phyloP scores from a whole-genome alignment of 2,113 vertebrate genomes.

The Ahaetulla prasina region DNA sequence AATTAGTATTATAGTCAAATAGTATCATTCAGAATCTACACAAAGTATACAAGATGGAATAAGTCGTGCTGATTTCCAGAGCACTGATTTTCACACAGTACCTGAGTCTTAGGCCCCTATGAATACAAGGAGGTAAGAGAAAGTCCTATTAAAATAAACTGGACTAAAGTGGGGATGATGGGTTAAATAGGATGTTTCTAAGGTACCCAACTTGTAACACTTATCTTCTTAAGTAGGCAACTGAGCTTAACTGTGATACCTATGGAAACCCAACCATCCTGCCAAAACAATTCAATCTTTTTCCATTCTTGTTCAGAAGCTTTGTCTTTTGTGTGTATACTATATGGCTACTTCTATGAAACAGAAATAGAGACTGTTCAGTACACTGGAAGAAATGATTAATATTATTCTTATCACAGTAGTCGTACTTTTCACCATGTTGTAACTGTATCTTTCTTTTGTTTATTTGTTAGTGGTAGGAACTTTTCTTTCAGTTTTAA shows the following conservation, averaged over 20 bases:
- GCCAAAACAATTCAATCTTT: conserved; percentile 43
- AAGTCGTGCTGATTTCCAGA: not conserved
- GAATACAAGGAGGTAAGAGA: not conserved
- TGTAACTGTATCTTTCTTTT: conserved; percentile 24
- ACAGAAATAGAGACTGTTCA: conserved; percentile 31
- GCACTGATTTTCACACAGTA: not conserved
- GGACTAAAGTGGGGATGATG: not conserved
- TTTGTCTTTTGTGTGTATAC: not conserved
- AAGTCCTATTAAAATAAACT: not conserved
- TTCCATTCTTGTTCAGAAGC: conserved; percentile 2
- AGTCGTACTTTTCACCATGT: conserved; percentile 48
- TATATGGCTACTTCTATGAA: conserved; percentile 15
- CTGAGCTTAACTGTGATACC: conserved; percentile 23
- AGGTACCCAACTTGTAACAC: conserved; percentile 22
- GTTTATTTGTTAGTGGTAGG: conserved; percentile 44
- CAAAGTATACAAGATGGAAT: not conserved
- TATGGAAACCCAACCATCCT: not conserved
- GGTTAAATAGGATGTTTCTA: not conserved
- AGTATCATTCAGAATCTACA: not conserved
- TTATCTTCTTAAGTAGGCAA: conserved; percentile 37
- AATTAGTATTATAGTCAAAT: not conserved
- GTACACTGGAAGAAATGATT: conserved; percentile 27
- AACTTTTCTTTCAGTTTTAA: conserved; percentile 42
- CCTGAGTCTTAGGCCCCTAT: not conserved
- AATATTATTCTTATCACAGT: not conserved